Evolutionary conservation across 2,113 vertebrate species (phyloP).

Genomic region (Hemiprocne comata): DNA sequence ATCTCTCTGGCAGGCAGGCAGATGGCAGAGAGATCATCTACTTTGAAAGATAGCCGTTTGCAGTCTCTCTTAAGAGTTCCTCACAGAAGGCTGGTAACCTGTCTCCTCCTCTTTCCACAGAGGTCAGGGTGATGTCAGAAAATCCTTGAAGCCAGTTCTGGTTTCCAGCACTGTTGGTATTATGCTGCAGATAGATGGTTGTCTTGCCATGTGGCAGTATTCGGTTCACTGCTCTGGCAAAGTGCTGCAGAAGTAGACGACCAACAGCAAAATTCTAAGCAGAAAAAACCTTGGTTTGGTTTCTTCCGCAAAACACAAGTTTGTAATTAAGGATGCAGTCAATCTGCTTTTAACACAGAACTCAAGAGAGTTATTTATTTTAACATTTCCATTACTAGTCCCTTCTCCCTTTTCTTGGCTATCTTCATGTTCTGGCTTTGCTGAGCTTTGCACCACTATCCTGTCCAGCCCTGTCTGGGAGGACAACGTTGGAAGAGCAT

Average conservation of each 20-base stretch:
- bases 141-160: background rate
- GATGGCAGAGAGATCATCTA: background rate
- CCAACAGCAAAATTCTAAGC: conserved; percentile 4
- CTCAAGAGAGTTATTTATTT: background rate
- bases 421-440: background rate
- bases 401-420: background rate
- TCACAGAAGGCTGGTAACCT: background rate
- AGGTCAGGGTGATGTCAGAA: background rate
- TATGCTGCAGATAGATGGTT: background rate
- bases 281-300: background rate
- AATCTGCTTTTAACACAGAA: background rate
- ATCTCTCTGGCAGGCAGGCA: background rate
- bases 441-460: background rate
- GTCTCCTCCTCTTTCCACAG: background rate
- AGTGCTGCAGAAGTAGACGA: background rate
- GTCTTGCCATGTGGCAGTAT: background rate
- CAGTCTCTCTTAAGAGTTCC: background rate
- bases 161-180: background rate
- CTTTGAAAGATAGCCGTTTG: background rate
- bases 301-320: background rate
- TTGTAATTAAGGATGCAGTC: background rate
- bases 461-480: background rate
- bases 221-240: background rate
- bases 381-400: background rate
- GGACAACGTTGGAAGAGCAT: background rate